Conservation (phyloP, 2,797 vertebrate genomes). For the Anguilla marmorata region DNA sequence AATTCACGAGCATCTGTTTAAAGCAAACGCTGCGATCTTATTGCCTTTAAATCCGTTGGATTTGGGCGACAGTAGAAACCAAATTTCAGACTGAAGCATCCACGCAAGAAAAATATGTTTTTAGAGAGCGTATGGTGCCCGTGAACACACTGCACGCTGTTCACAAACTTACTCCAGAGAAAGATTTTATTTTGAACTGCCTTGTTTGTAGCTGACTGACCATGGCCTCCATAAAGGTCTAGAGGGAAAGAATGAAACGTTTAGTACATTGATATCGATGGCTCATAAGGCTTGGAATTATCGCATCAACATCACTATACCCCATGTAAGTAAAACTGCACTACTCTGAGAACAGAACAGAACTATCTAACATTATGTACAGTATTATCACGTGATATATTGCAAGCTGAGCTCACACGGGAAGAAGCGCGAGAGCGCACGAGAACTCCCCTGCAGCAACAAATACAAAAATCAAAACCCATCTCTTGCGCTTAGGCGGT, state of each 20-base stretch:
- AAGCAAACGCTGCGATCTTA: background rate
- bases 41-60: background rate
- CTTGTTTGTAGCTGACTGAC: background rate
- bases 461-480: conserved; percentile 46
- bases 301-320: background rate
- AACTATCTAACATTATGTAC: conserved; percentile 37
- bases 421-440: conserved; percentile 56
- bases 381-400: conserved; percentile 53
- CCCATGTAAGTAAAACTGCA: background rate
- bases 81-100: background rate
- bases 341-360: conserved; percentile 22
- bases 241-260: conserved; percentile 51
- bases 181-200: background rate
- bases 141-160: background rate
- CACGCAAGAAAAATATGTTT: background rate
- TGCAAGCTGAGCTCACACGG: conserved; percentile 48
- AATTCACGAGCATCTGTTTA: background rate
- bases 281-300: background rate
- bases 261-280: conserved; percentile 32
- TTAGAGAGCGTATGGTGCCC: background rate
- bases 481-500: conserved; percentile 53
- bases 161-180: background rate
- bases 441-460: conserved; percentile 52
- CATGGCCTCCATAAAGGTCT: background rate
- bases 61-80: background rate